A percentile compares a stretch with the other conserved stretches of the same genome.
phyloP scores from a whole-genome alignment of 2,113 vertebrate species.

The Bufo gargarizans region DNA sequence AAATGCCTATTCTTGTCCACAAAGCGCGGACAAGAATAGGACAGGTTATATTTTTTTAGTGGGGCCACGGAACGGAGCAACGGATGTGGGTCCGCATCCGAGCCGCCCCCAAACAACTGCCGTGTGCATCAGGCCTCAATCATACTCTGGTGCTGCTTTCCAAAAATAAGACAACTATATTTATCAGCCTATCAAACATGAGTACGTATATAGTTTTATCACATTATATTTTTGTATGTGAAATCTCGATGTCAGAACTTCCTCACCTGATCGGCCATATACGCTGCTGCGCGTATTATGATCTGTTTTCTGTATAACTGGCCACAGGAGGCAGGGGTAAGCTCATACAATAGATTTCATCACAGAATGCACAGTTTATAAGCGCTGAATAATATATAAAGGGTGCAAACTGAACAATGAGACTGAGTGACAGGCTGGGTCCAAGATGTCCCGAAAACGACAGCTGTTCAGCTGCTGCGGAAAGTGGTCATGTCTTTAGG shows the following conservation, averaged over 20 bases:
- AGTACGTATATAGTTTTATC: neutral
- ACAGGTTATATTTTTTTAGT: no score
- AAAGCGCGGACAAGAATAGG: no score
- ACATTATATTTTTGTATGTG: no score
- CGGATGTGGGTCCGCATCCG: no score
- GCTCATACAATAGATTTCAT: neutral
- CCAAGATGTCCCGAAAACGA: neutral
- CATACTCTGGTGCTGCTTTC: neutral
- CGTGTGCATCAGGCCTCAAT: no score
- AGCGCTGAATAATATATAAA: neutral
- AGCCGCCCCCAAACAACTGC: no score
- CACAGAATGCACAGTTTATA: neutral
- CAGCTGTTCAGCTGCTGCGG: constrained; percentile 72
- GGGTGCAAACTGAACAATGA: neutral
- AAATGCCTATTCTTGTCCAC: no score
- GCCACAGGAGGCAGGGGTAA: neutral
- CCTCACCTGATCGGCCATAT: neutral
- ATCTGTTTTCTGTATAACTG: no score
- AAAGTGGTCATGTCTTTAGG: constrained; percentile 96
- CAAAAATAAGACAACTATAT: neutral
- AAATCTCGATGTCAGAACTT: neutral
- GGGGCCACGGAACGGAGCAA: no score
- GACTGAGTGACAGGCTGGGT: neutral
- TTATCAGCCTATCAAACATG: neutral
- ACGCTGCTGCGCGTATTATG: neutral